phyloP scores from a whole-genome alignment of 2,888 invertebrate species.

The Cephus rjabovi region DNA sequence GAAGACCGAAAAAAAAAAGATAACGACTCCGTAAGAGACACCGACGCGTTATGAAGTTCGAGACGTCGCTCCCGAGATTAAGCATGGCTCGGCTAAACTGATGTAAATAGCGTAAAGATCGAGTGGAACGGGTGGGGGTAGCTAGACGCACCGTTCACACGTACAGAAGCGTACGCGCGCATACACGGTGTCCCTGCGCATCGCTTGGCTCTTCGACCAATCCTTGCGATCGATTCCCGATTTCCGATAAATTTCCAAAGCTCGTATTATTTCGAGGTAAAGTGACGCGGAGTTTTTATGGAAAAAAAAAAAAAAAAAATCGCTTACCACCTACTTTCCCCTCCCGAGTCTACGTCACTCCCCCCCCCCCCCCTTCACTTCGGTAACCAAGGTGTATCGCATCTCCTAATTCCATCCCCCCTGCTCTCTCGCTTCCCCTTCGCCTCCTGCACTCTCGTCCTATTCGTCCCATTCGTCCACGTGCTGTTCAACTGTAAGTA shows the following conservation, averaged over 20 bases:
- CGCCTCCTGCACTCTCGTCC: too few relatives aligned
- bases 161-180: neutral
- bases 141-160: neutral
- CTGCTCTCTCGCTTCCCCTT: neutral
- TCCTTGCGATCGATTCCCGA: neutral
- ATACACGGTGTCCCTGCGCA: neutral
- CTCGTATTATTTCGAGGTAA: neutral
- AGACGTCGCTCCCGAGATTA: neutral
- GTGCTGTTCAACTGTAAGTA: neutral
- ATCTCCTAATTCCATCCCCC: neutral
- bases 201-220: neutral
- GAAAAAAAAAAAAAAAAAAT: neutral
- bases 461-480: neutral
- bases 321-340: neutral
- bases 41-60: neutral
- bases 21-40: neutral
- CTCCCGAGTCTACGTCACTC: neutral
- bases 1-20: neutral
- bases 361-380: neutral
- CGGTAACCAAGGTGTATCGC: neutral
- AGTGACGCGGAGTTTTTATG: neutral
- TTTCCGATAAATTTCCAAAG: neutral
- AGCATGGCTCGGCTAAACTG: neutral
- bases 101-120: neutral
- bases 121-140: neutral